These are phyloP conservation scores for Gymnodraco acuticeps DNA, from an alignment of 2,797 vertebrate genomes.

Conservation along the genomic window DNA sequence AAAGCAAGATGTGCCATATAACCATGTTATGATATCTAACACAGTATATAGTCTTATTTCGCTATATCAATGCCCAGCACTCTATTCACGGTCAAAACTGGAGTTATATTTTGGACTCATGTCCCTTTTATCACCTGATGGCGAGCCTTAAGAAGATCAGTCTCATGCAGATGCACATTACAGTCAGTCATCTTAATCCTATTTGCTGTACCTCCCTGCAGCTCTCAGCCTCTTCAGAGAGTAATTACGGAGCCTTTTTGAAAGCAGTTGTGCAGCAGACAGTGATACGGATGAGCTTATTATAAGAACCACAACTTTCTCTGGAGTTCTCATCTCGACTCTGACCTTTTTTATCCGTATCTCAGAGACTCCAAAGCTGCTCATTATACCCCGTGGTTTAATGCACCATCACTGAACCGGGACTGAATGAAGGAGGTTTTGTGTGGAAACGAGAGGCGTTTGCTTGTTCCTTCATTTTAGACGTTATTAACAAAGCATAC, in stretches of 20 bases:
- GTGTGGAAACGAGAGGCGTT: not conserved
- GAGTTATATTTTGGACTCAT: not conserved
- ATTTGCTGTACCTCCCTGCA: not conserved
- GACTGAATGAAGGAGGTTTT: conserved; percentile 24
- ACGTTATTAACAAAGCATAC: too few species aligned
- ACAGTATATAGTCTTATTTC: too few species aligned
- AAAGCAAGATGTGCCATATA: too few species aligned
- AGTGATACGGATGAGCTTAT: conserved; percentile 17
- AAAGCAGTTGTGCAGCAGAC: not conserved
- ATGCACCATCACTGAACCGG: not conserved
- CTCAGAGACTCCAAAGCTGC: conserved; percentile 6
- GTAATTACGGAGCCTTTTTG: not conserved
- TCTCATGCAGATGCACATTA: not conserved
- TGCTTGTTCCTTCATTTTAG: not conserved
- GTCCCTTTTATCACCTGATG: not conserved
- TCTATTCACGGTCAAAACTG: not conserved
- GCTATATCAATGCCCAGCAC: too few species aligned
- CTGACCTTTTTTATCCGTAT: conserved; percentile 35
- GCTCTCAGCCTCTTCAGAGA: conserved; percentile 13
- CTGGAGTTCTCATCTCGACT: not conserved
- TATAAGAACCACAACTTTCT: conserved; percentile 29
- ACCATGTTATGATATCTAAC: too few species aligned
- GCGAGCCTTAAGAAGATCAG: not conserved
- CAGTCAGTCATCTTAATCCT: conserved; percentile 1
- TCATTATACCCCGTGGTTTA: conserved; percentile 33